phyloP scores from a whole-genome alignment of 2,797 vertebrate species.

The Dendrocincla fuliginosa region DNA sequence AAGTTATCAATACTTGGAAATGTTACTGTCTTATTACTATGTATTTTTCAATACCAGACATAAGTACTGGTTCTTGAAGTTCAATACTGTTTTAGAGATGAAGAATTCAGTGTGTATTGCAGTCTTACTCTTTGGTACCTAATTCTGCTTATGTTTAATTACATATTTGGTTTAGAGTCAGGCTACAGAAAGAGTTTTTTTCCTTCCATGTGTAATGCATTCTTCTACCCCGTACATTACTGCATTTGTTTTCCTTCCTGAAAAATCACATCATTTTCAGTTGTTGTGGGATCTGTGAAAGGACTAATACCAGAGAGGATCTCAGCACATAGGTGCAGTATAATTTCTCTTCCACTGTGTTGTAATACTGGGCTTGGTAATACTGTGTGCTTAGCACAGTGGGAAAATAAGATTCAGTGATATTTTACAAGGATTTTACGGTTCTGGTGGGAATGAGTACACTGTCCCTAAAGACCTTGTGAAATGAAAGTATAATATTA shows the following conservation, averaged over 20 bases:
- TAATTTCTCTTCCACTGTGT: background rate
- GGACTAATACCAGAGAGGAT: background rate
- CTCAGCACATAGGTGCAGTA: background rate
- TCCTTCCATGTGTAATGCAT: accelerated
- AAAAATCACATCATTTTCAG: background rate
- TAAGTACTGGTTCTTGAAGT: background rate
- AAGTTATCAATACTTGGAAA: background rate
- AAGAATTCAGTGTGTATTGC: background rate
- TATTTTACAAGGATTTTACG: background rate
- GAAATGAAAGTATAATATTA: background rate
- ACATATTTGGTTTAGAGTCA: background rate
- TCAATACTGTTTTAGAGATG: accelerated
- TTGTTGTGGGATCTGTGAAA: background rate
- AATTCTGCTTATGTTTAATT: background rate
- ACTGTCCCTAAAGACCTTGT: background rate
- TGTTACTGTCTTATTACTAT: background rate
- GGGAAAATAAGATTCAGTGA: background rate
- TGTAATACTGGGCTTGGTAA: background rate
- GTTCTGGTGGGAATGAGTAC: background rate
- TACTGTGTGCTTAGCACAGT: accelerated
- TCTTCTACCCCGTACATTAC: background rate
- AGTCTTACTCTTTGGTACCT: background rate
- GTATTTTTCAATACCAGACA: background rate
- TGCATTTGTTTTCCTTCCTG: background rate
- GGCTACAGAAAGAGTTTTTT: background rate